phyloP scores from a whole-genome alignment of 2,888 invertebrate species.

The Craniophora ligustri region DNA sequence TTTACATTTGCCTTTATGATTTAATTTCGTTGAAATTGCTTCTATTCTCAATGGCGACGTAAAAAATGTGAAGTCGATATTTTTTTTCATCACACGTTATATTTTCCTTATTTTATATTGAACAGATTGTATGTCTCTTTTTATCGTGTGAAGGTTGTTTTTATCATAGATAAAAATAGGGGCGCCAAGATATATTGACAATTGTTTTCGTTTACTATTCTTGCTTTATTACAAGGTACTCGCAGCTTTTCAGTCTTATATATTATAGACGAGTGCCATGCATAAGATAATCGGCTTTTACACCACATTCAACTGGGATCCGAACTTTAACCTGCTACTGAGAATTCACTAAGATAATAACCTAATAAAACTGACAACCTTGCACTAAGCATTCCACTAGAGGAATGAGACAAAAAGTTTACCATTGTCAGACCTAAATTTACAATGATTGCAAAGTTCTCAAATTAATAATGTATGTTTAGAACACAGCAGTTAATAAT shows the following conservation, averaged over 20 bases:
- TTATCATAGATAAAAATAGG: constrained; percentile 9
- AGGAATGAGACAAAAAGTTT: too few relatives aligned
- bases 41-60: constrained; percentile 30
- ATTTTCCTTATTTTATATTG: constrained; percentile 44
- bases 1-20: constrained; percentile 24
- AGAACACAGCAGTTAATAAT: constrained; percentile 25
- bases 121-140: constrained; percentile 29
- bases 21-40: constrained; percentile 38
- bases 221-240: too few relatives aligned
- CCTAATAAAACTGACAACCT: too few relatives aligned
- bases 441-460: background rate
- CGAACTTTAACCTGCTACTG: too few relatives aligned
- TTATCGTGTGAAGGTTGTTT: constrained; percentile 34
- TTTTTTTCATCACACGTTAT: constrained; percentile 24
- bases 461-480: constrained; percentile 3
- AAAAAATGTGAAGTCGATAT: constrained; percentile 26
- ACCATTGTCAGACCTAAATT: too few relatives aligned
- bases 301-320: too few relatives aligned
- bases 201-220: constrained; percentile 2
- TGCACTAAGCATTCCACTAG: too few relatives aligned
- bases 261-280: too few relatives aligned
- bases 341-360: too few relatives aligned
- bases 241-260: too few relatives aligned
- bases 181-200: background rate
- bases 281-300: too few relatives aligned